These are phyloP conservation scores for Eurypyga helias DNA, from an alignment of 2,113 vertebrate genomes.

Conservation along the genomic window DNA sequence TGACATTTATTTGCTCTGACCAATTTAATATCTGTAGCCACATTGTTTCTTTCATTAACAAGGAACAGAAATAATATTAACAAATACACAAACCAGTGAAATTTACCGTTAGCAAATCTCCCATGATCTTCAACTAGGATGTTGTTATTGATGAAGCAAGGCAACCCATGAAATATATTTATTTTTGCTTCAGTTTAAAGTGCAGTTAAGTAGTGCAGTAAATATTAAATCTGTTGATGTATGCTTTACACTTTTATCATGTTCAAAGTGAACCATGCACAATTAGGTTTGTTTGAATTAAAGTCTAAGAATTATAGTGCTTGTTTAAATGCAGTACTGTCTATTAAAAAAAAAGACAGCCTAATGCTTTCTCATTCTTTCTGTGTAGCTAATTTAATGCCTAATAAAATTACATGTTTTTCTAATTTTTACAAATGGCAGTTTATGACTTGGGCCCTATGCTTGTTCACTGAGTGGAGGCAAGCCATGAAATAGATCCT, in stretches of 20 bases:
- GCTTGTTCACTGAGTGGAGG: background rate
- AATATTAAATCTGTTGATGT: constrained; percentile 1
- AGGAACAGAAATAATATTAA: background rate
- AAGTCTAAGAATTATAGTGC: constrained; percentile 5
- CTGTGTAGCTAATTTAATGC: constrained; percentile 40
- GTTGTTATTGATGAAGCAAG: background rate
- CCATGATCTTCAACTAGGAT: accelerated
- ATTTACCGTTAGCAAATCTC: background rate
- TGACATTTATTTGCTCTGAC: background rate
- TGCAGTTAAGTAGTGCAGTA: background rate
- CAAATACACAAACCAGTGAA: background rate
- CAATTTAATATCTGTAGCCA: background rate
- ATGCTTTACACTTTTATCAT: constrained; percentile 10
- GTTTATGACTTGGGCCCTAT: background rate
- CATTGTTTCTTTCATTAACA: background rate
- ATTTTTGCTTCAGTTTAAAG: background rate
- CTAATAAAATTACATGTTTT: constrained; percentile 30
- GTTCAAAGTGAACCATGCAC: constrained; percentile 19
- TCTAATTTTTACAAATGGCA: constrained; percentile 25
- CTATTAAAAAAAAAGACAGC: background rate
- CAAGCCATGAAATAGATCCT: background rate
- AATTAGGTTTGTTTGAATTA: constrained; percentile 57
- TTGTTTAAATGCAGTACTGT: background rate
- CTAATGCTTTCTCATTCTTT: constrained; percentile 27
- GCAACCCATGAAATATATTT: background rate